A percentile compares a stretch with the other conserved stretches of the same genome.
Conservation (phyloP, 1,140 invertebrate genomes). For the Drosophila kikkawai region DNA sequence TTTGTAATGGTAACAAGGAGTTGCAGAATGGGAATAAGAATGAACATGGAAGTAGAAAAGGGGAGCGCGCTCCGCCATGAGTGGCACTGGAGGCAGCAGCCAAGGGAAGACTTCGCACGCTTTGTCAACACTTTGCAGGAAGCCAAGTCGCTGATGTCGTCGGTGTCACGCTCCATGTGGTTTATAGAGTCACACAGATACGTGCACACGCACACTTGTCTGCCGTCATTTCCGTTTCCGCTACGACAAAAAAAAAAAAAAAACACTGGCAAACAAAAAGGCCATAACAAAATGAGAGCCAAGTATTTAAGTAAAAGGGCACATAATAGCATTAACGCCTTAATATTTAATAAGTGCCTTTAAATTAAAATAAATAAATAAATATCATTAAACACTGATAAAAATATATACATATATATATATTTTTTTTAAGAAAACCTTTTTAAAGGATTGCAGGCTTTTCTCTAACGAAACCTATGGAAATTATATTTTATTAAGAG, state of each 20-base stretch:
- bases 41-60: constrained; percentile 2
- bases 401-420: too few relatives aligned
- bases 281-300: constrained; percentile 1
- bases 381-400: too few relatives aligned
- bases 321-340: not conserved
- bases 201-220: constrained; percentile 7
- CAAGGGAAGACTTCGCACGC: constrained; percentile 40
- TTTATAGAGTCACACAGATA: constrained; percentile 33
- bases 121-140: constrained; percentile 64
- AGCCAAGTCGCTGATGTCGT: constrained; percentile 57
- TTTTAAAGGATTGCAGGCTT: too few relatives aligned
- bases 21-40: not conserved
- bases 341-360: too few relatives aligned
- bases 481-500: too few relatives aligned
- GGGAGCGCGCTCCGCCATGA: not conserved
- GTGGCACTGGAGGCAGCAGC: constrained; percentile 11
- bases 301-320: not conserved
- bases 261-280: constrained; percentile 29
- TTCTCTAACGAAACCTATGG: too few relatives aligned
- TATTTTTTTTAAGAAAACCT: too few relatives aligned
- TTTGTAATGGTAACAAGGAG: constrained; percentile 44
- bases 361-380: too few relatives aligned
- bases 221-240: constrained; percentile 75
- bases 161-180: constrained; percentile 63
- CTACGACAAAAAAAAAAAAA: constrained; percentile 22